phyloP scores from a whole-genome alignment of 2,113 vertebrate species.

The Grantiella picta region DNA sequence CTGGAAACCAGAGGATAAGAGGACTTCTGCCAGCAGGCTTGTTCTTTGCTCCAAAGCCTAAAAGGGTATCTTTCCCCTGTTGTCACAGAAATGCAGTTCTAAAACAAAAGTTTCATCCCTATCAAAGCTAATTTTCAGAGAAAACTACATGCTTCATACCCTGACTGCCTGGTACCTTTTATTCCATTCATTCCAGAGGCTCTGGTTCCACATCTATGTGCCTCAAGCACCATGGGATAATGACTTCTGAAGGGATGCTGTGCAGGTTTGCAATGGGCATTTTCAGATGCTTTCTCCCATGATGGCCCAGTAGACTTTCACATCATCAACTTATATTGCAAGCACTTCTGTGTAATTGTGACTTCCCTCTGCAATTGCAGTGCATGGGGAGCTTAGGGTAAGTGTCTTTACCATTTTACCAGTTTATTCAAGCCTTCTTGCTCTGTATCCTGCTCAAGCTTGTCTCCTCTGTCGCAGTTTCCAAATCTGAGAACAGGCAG shows the following conservation, averaged over 20 bases:
- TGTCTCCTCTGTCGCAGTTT: background rate
- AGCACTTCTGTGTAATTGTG: background rate
- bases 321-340: background rate
- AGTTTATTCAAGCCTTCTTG: background rate
- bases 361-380: background rate
- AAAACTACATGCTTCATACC: background rate
- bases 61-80: background rate
- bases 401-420: background rate
- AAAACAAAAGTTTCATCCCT: background rate
- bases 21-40: background rate
- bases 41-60: background rate
- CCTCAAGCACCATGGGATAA: background rate
- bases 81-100: background rate
- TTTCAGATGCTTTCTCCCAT: background rate
- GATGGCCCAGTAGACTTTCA: background rate
- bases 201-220: background rate
- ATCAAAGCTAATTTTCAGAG: background rate
- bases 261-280: background rate
- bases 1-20: background rate
- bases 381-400: background rate
- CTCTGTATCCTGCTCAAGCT: background rate
- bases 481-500: background rate
- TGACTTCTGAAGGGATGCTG: background rate
- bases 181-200: background rate
- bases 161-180: background rate